Conservation (phyloP, 92 coral and sea anemone species). For the Ricordea florida region DNA sequence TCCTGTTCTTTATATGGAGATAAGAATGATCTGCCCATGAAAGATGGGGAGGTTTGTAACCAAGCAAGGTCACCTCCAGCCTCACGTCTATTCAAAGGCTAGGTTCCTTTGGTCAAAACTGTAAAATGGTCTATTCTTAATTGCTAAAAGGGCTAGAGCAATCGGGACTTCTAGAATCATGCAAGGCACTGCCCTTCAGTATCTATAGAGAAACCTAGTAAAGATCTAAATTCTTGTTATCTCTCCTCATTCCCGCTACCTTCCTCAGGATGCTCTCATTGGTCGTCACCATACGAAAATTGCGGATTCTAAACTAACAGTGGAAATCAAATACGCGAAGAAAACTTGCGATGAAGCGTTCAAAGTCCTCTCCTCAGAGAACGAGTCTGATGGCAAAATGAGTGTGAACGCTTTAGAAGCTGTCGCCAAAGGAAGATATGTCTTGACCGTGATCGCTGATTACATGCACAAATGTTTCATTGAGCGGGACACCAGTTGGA, state of each 20-base stretch:
- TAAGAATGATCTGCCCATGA: too few relatives aligned
- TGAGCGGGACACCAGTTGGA: neutral
- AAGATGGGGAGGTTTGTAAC: too few relatives aligned
- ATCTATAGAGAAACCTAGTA: too few relatives aligned
- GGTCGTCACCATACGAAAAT: constrained; percentile 31
- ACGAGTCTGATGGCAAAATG: neutral
- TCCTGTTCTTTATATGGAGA: too few relatives aligned
- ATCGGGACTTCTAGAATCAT: too few relatives aligned
- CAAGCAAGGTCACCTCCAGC: too few relatives aligned
- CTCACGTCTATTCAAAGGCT: too few relatives aligned
- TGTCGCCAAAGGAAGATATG: constrained; percentile 45
- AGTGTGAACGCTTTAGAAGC: constrained; percentile 30
- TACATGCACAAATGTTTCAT: constrained; percentile 2
- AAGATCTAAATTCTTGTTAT: neutral
- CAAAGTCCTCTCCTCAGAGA: neutral
- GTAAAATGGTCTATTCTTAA: too few relatives aligned
- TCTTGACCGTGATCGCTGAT: constrained; percentile 36
- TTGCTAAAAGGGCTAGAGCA: too few relatives aligned
- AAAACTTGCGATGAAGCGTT: constrained; percentile 16
- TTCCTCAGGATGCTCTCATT: constrained; percentile 20
- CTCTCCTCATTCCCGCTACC: neutral
- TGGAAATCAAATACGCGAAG: constrained; percentile 5
- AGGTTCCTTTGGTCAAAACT: too few relatives aligned
- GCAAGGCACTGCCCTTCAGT: neutral
- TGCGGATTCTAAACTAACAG: neutral